phyloP scores from a whole-genome alignment of 2,113 vertebrate genomes.

The Xiphophorus couchianus region DNA sequence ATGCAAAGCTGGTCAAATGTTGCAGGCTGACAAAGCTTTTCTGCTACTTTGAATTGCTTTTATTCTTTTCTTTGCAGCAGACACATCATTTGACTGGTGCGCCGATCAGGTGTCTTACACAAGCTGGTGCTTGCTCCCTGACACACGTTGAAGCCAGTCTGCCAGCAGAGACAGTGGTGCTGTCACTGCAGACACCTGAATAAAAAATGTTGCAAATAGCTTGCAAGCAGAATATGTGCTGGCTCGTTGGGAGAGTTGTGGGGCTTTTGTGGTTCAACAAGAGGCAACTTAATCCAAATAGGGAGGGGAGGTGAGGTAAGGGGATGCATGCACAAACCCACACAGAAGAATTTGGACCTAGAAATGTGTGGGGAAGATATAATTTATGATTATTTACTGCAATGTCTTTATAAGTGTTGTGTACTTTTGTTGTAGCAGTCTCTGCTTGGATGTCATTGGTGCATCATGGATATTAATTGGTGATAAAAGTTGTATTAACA shows the following conservation, averaged over 20 bases:
- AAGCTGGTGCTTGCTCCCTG: constrained; percentile 72
- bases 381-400: background rate
- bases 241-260: constrained; percentile 48
- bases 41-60: constrained; percentile 57
- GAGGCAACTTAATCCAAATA: constrained; percentile 56
- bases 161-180: constrained; percentile 58
- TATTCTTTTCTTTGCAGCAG: constrained; percentile 47
- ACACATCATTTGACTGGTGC: constrained; percentile 63
- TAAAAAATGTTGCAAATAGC: constrained; percentile 64
- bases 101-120: constrained; percentile 62
- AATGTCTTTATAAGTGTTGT: background rate
- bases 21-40: constrained; percentile 56
- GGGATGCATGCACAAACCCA: constrained; percentile 4
- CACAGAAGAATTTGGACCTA: background rate
- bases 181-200: constrained; percentile 70
- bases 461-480: too few relatives aligned
- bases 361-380: background rate
- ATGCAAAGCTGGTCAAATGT: constrained; percentile 51
- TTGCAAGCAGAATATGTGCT: constrained; percentile 60
- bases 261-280: constrained; percentile 50
- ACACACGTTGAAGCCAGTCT: constrained; percentile 47
- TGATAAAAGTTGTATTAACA: too few relatives aligned
- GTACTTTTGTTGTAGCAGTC: background rate
- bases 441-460: background rate
- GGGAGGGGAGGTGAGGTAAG: constrained; percentile 2